These are phyloP conservation scores for Microplitis demolitor DNA, from an alignment of 1,140 invertebrate species.

Conservation along the genomic window DNA sequence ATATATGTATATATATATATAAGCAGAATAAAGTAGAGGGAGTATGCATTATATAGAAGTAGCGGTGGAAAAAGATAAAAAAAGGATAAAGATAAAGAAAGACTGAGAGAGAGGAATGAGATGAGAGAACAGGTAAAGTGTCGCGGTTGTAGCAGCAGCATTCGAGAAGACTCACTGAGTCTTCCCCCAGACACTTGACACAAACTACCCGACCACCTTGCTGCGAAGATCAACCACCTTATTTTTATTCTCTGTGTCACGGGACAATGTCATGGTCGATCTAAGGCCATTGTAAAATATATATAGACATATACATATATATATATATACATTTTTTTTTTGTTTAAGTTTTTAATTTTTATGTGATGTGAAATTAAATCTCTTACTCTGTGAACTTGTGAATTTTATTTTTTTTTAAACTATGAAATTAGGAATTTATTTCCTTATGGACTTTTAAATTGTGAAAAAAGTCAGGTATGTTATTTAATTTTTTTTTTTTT, in stretches of 20 bases:
- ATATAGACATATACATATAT: no score
- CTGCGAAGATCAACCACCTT: slow-evolving; percentile 48
- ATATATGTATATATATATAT: no score
- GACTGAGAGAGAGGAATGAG: background rate
- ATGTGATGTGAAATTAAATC: background rate
- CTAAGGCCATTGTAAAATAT: background rate
- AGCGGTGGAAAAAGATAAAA: no score
- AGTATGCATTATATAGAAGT: no score
- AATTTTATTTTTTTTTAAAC: no score
- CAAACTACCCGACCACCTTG: slow-evolving; percentile 58
- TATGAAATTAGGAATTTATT: no score
- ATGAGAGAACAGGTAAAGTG: slow-evolving; percentile 36
- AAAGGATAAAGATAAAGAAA: no score
- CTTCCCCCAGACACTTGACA: slow-evolving; percentile 26
- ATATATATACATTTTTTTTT: background rate
- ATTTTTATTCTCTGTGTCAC: slow-evolving; percentile 17
- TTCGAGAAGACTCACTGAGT: slow-evolving; percentile 34
- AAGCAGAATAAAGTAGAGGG: no score
- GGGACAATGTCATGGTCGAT: slow-evolving; percentile 12
- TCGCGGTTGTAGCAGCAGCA: slow-evolving; percentile 12
- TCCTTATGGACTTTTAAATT: no score
- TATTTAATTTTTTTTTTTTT: no score
- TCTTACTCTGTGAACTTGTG: background rate
- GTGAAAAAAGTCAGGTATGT: no score
- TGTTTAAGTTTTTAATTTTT: background rate